Base-by-base conservation (phyloP, 2,113 vertebrate genomes). In the Sylvietta virens region DNA sequence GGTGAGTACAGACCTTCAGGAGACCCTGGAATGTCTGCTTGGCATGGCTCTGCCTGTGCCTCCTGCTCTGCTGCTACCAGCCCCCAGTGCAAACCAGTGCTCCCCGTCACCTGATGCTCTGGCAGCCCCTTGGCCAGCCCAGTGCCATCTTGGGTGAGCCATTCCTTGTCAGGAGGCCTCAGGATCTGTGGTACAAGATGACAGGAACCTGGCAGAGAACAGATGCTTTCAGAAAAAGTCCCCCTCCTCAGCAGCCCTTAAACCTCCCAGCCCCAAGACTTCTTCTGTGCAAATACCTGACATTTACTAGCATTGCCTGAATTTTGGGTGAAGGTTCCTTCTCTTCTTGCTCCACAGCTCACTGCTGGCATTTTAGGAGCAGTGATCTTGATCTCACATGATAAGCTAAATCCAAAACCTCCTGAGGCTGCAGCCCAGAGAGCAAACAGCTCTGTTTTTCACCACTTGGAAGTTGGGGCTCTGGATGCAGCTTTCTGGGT, bases 371-470 rank as follows among this genome's bases (percentile, higher is more conserved):
- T 90, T 76, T 79, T 56, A 85, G 70, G 53, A 82, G 85, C 81
- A 81, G 53, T 28, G 30, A 88, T 81, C 56, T 85, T 76, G 45
- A 93, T 79, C 85, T 92, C 37, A 15, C 54, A 67, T 11, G 81
- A 86, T 69, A 90, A 95, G 30, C 69, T 81, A 81, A 77, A 92
- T 40, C 86, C 84, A 91, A 91, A 86, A 86, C 64, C 82, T 90
- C 71, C 50, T 37, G 66, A 82, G 51, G 81, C 77, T 74, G 77
- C 87, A 91, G 64, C 72, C 40, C 74, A 35, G 74, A 71, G 40
- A 92, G 74, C 86, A 92, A 88, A 80, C 67, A 77, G 44, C 54
- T 81, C 78, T 61, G 26, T 33, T 61, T 94, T 76, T 92, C 81
- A 78, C 47, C 81, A 33, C 61, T 47, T 53, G 73, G 81, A 79